Evolutionary conservation across 2,888 invertebrate genomes (phyloP).

Genomic region (Drosophila colorata): DNA sequence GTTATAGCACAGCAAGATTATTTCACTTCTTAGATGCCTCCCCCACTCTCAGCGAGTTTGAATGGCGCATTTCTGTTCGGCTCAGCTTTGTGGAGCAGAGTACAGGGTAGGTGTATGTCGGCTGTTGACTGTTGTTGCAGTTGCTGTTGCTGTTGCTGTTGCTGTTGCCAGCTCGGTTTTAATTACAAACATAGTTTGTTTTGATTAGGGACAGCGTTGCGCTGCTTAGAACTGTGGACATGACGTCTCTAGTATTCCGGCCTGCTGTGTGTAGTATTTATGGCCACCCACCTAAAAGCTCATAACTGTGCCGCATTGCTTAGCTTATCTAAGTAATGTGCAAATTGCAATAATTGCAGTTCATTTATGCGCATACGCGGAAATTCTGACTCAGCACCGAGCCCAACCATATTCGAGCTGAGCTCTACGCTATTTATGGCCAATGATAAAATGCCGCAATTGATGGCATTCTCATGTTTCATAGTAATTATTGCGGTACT

Average conservation of each 20-base stretch:
- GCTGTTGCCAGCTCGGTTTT: conserved; percentile 41
- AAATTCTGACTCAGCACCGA: conserved; percentile 52
- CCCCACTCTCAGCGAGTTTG: no score
- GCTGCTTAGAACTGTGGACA: conserved; percentile 45
- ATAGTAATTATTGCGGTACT: conserved; percentile 30
- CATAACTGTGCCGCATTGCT: conserved; percentile 30
- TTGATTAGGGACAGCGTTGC: conserved; percentile 62
- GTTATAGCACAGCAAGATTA: no score
- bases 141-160: conserved; percentile 6
- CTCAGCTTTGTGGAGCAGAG: no score
- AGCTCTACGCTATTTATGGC: conserved; percentile 47
- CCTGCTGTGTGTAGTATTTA: background rate
- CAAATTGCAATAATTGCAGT: conserved; percentile 49
- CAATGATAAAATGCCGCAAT: conserved; percentile 58
- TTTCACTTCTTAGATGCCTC: no score
- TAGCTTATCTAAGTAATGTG: conserved; percentile 58
- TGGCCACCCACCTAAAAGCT: conserved; percentile 54
- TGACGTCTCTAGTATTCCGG: conserved; percentile 18
- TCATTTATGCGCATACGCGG: conserved; percentile 57
- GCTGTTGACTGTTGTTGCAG: conserved; percentile 11
- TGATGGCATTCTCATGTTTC: conserved; percentile 67
- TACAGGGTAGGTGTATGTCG: no score
- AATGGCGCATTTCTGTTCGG: no score
- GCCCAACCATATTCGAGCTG: conserved; percentile 16
- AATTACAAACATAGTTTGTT: conserved; percentile 69